A percentile compares a stretch with the other conserved stretches of the same genome.
Conservation (phyloP, 1,140 invertebrate species). For the Limonius californicus region DNA sequence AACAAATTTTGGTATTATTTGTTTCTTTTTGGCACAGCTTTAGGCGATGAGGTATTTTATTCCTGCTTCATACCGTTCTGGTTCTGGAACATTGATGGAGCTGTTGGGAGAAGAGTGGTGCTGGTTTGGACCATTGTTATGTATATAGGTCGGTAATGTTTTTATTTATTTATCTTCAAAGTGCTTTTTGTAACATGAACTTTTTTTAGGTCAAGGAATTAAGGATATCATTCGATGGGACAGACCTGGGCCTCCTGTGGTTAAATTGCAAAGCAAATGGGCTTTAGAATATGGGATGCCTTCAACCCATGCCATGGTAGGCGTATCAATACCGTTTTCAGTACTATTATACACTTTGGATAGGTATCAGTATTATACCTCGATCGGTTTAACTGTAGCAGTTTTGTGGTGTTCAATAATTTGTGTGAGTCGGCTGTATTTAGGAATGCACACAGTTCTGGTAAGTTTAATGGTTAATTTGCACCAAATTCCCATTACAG, state of each 20-base stretch:
- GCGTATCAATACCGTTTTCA: conserved; percentile 79
- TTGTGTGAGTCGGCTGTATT: conserved; percentile 79
- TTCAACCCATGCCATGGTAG: conserved; percentile 91
- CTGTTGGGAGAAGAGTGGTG: conserved; percentile 73
- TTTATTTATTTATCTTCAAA: conserved; percentile 37
- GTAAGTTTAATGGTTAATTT: too few relatives aligned
- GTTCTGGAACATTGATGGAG: conserved; percentile 89
- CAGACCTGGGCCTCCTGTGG: conserved; percentile 77
- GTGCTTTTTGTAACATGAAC: conserved; percentile 30
- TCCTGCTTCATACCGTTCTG: conserved; percentile 83
- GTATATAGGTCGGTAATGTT: conserved; percentile 65
- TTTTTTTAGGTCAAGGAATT: conserved; percentile 68
- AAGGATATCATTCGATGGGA: conserved; percentile 87
- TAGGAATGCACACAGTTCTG: conserved; percentile 89
- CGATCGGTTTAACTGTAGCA: conserved; percentile 53
- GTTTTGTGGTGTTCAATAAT: conserved; percentile 70
- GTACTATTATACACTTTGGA: conserved; percentile 74
- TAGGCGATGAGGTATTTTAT: conserved; percentile 89
- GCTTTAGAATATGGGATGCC: conserved; percentile 90
- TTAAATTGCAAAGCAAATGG: conserved; percentile 81
- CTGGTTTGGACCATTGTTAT: conserved; percentile 82
- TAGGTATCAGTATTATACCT: conserved; percentile 71
- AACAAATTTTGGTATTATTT: conserved; percentile 85
- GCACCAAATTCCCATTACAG: too few relatives aligned
- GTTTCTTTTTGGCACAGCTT: conserved; percentile 75